phyloP scores from a whole-genome alignment of 23 tunicate genomes.

The Oikopleura albicans region DNA sequence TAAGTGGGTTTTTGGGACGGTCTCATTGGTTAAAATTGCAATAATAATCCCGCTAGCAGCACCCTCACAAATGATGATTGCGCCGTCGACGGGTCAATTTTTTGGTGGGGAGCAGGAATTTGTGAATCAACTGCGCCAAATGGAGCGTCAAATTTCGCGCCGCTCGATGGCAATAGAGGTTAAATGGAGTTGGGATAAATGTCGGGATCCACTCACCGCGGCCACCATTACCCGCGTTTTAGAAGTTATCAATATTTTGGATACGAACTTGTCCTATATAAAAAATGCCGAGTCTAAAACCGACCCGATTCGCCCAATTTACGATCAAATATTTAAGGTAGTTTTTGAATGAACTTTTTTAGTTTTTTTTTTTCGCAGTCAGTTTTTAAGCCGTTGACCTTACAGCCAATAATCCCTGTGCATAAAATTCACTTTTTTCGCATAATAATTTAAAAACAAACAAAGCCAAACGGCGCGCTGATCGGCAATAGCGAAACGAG shows the following conservation, averaged over 20 bases:
- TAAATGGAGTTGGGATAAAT: neutral
- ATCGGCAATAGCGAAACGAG: neutral
- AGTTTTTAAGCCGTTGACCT: too few species aligned
- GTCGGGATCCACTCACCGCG: neutral
- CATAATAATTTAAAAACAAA: too few species aligned
- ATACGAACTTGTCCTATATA: neutral
- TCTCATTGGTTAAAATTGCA: too few species aligned
- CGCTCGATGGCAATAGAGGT: neutral
- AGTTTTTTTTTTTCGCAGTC: too few species aligned
- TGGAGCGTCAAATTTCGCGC: neutral
- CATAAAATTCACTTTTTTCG: too few species aligned
- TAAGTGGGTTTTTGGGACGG: too few species aligned
- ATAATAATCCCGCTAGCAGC: too few species aligned
- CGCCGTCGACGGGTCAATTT: neutral
- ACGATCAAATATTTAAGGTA: neutral
- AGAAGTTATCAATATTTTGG: neutral
- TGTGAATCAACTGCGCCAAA: neutral
- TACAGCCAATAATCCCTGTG: too few species aligned
- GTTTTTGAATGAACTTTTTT: too few species aligned
- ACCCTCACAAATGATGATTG: neutral
- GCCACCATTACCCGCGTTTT: neutral
- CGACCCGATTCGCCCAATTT: neutral
- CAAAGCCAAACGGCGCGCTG: too few species aligned
- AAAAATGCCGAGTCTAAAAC: neutral
- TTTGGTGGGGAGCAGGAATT: neutral